phyloP scores from a whole-genome alignment of 1,140 invertebrate genomes.

The Berghia stephanieae region DNA sequence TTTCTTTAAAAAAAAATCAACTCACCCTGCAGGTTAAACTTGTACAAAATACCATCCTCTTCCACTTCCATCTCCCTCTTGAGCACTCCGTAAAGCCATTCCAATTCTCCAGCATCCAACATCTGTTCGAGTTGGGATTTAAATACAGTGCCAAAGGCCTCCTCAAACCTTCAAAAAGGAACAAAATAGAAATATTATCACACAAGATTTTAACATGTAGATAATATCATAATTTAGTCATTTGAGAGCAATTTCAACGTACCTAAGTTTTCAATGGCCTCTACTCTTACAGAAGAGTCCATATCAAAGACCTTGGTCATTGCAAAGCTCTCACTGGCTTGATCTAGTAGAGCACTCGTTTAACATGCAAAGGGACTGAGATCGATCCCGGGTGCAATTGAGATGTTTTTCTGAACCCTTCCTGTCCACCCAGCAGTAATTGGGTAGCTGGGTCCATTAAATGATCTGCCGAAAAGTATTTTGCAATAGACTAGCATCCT shows the following conservation, averaged over 20 bases:
- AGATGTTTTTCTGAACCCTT: too few relatives aligned
- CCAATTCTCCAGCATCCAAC: conserved; percentile 36
- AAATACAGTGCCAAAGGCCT: conserved; percentile 38
- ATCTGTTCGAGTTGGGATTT: conserved; percentile 33
- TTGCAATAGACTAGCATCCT: too few relatives aligned
- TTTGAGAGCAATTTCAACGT: neutral
- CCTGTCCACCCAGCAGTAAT: too few relatives aligned
- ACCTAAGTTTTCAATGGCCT: conserved; percentile 60
- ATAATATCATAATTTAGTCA: too few relatives aligned
- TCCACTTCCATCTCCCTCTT: conserved; percentile 45
- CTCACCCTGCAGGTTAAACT: conserved; percentile 42
- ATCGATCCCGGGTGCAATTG: too few relatives aligned
- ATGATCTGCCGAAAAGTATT: too few relatives aligned
- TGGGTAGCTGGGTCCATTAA: too few relatives aligned
- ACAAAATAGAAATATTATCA: too few relatives aligned
- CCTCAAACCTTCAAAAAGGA: conserved; percentile 40
- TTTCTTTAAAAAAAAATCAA: neutral
- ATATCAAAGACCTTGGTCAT: conserved; percentile 59
- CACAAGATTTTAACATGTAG: too few relatives aligned
- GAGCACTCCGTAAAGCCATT: conserved; percentile 46
- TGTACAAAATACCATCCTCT: conserved; percentile 36
- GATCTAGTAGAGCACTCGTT: too few relatives aligned
- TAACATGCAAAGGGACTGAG: too few relatives aligned
- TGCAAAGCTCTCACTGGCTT: conserved; percentile 52
- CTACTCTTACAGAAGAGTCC: conserved; percentile 57